Conservation (phyloP, 2,888 invertebrate genomes). For the Dendrolimus pini region DNA sequence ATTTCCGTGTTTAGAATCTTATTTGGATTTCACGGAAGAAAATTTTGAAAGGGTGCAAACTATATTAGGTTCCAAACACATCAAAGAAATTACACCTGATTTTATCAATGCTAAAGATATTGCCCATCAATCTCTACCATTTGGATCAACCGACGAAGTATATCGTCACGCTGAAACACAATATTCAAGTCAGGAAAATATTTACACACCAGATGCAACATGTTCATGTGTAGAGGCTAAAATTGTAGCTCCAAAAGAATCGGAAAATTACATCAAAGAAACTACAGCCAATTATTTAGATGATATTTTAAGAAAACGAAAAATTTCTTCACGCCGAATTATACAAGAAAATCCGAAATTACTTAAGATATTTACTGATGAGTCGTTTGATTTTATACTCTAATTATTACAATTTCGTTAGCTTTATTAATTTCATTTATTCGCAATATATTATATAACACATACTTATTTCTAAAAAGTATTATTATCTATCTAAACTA, state of each 20-base stretch:
- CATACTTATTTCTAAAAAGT: too few species aligned
- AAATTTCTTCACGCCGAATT: conserved; percentile 36
- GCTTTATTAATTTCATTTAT: too few species aligned
- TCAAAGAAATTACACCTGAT: conserved; percentile 19
- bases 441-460: too few species aligned
- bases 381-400: conserved; percentile 43
- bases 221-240: conserved; percentile 37
- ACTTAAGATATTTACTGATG: conserved; percentile 54
- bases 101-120: conserved; percentile 34
- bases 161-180: conserved; percentile 46
- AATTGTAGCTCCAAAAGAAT: conserved; percentile 1
- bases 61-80: conserved; percentile 27
- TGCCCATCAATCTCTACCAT: conserved; percentile 35
- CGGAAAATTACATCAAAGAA: conserved; percentile 12
- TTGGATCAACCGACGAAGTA: conserved; percentile 42
- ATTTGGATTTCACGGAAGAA: conserved; percentile 53
- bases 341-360: conserved; percentile 45
- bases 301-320: conserved; percentile 34
- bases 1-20: conserved; percentile 41
- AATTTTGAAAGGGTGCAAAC: conserved; percentile 45
- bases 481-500: too few species aligned
- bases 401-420: conserved; percentile 10
- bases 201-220: conserved; percentile 18
- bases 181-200: conserved; percentile 53
- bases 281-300: conserved; percentile 21